A percentile compares a stretch with the other conserved stretches of the same genome.
Evolutionary conservation across 1,140 invertebrate species (phyloP).

Genomic region (Drepana arcuata): DNA sequence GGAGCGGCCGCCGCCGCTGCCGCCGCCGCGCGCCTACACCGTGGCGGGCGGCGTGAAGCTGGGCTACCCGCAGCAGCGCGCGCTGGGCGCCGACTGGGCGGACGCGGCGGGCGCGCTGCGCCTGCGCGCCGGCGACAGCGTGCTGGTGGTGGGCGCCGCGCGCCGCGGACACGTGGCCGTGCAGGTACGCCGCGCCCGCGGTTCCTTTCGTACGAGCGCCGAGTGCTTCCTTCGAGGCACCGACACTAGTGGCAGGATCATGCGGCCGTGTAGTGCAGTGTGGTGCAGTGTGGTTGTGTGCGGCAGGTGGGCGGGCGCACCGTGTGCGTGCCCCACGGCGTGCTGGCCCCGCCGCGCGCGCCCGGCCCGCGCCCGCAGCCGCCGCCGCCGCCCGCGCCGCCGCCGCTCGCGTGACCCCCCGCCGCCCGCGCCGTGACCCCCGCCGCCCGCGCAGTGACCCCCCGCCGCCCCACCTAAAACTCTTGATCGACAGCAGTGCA

Average conservation of each 20-base stretch:
- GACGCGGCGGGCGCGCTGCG: slow-evolving; percentile 65
- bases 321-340: slow-evolving; percentile 41
- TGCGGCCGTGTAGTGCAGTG: too few relatives aligned
- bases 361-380: slow-evolving; percentile 22
- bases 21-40: slow-evolving; percentile 90
- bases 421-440: not conserved
- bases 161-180: slow-evolving; percentile 44
- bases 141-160: slow-evolving; percentile 54
- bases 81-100: slow-evolving; percentile 92
- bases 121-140: slow-evolving; percentile 60
- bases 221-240: too few relatives aligned
- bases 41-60: slow-evolving; percentile 93
- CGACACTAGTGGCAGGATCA: too few relatives aligned
- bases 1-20: slow-evolving; percentile 92
- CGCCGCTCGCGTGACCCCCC: slow-evolving; percentile 4
- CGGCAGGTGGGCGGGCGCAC: slow-evolving; percentile 33
- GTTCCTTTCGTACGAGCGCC: too few relatives aligned
- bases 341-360: slow-evolving; percentile 46
- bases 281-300: too few relatives aligned
- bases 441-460: not conserved
- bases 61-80: slow-evolving; percentile 91
- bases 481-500: too few relatives aligned
- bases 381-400: slow-evolving; percentile 32
- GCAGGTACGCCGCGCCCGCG: too few relatives aligned
- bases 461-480: too few relatives aligned